Base-by-base conservation (phyloP, 2,888 invertebrate species). In the Scrobipalpa atriplicella region DNA sequence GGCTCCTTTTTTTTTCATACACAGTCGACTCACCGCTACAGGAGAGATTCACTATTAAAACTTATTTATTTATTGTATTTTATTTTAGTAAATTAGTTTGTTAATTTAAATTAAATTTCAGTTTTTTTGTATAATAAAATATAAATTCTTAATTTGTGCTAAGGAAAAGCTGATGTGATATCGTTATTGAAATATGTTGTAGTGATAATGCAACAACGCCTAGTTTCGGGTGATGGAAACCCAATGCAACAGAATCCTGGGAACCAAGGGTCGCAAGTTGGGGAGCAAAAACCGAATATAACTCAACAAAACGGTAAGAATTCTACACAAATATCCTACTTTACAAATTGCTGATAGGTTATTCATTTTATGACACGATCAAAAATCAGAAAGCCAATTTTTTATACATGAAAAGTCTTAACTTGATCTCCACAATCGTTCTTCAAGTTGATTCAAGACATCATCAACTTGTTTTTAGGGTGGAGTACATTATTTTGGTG, bases 201-300 rank as follows among this genome's bases (percentile, higher is more conserved):
- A 91, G 92, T 91, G 73, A 80, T 91, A 69, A 89, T 91, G 82
- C 92, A 92, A 68, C 91, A 92, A 66, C 89, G 92, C 10, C 75
- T 89, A 3, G 78, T 87, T 52, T 72, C 81, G 0, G 72, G 84
- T 9, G 90, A 91, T 13, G 82, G 80, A 56, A 77, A 73, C 61
- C 89, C 86, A 71, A 77, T 87, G 70, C 91, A 86, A 62, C 91
- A 90, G 64, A 82, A 77, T 54, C 78, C 81, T 8, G 70, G 72
- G 13, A 85, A 79, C 64, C 72, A 80, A 8, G 78, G 71, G 16
- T 70, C 77, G 0, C 85, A 60, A 16, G 60, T 79, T 47, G 80
- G 84, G 63, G 89, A 90, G 9, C 90, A 90, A 60, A 93, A 92
- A 75, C 86, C 82, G 61, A 85, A 84, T 43, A 72, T 78, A 1